Conservation (phyloP, 2,113 vertebrate species). For the Carlito syrichta region DNA sequence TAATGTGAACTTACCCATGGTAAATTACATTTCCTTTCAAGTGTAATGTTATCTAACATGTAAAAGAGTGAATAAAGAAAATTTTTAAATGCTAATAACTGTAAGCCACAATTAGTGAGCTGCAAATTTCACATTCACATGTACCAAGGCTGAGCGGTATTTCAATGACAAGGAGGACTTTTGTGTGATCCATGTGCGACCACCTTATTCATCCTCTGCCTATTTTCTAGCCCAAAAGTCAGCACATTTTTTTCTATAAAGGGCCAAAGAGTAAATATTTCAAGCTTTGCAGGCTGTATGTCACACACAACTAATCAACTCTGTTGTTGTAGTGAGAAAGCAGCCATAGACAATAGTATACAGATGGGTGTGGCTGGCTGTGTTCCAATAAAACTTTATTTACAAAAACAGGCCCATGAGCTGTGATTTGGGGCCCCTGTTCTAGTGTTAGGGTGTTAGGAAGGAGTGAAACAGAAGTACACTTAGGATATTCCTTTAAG, state of each 20-base stretch:
- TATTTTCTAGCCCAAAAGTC: neutral
- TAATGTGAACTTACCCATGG: neutral
- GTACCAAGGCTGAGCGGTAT: neutral
- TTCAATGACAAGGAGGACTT: neutral
- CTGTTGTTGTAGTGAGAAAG: neutral
- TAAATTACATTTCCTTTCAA: neutral
- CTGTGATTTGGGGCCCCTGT: neutral
- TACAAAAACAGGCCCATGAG: neutral
- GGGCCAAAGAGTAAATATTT: neutral
- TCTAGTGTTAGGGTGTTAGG: neutral
- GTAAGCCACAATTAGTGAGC: neutral
- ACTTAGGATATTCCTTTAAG: fast-evolving
- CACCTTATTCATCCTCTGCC: neutral
- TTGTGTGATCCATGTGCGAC: no score
- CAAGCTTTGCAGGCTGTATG: neutral
- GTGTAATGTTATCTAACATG: neutral
- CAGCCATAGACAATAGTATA: neutral
- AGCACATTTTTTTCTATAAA: neutral
- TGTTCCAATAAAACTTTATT: neutral
- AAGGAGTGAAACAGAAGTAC: neutral
- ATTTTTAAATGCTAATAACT: neutral
- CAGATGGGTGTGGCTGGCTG: neutral
- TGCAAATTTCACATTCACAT: neutral
- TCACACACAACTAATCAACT: neutral
- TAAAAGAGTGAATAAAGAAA: neutral